Evolutionary conservation across 2,113 vertebrate species (phyloP).

Genomic region (Oreotragus oreotragus): DNA sequence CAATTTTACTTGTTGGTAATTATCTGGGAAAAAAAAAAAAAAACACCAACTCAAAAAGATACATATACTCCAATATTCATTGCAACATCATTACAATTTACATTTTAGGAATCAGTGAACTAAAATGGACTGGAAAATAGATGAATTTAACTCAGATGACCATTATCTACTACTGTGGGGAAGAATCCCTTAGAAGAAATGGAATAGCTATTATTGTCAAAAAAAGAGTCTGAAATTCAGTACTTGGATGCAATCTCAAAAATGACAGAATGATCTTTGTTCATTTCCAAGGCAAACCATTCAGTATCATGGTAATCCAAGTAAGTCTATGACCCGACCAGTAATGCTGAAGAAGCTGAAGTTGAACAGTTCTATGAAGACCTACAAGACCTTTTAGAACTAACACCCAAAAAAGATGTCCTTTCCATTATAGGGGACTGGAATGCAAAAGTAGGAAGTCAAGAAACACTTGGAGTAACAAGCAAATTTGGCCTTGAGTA

Average conservation of each 20-base stretch:
- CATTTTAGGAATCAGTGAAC: neutral
- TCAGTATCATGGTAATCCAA: neutral
- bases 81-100: neutral
- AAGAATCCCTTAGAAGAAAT: neutral
- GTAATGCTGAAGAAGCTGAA: neutral
- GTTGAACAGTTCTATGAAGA: neutral
- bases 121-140: neutral
- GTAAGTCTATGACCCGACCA: neutral
- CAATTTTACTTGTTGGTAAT: neutral
- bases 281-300: neutral
- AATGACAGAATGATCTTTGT: neutral
- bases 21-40: neutral
- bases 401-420: neutral
- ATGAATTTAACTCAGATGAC: neutral
- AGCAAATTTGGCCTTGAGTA: neutral
- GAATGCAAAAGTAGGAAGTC: neutral
- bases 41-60: neutral
- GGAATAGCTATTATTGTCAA: neutral
- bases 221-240: neutral
- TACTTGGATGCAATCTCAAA: neutral
- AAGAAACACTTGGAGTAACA: neutral
- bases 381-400: neutral
- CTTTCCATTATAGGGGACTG: neutral
- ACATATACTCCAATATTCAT: neutral
- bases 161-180: neutral